Evolutionary conservation across 1,140 invertebrate species (phyloP).

Genomic region (Campoletis sonorensis): DNA sequence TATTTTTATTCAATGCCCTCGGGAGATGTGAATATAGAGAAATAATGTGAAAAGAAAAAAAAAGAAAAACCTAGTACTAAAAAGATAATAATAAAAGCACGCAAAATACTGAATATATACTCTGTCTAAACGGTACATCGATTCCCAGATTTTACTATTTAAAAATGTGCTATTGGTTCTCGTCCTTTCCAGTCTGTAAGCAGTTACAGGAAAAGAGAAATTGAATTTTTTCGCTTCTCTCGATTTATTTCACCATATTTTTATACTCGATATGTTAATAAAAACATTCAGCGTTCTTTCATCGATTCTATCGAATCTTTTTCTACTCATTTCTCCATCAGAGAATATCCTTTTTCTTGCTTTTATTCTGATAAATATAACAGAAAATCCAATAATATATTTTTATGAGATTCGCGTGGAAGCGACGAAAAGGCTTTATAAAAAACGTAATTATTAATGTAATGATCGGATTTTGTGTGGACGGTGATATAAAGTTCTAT

Average conservation of each 20-base stretch:
- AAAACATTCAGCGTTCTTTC: no score
- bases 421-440: no score
- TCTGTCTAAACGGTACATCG: not conserved
- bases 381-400: no score
- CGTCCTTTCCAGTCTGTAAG: not conserved
- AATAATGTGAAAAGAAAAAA: not conserved
- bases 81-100: not conserved
- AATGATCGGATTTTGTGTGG: no score
- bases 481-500: no score
- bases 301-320: no score
- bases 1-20: not conserved
- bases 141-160: not conserved
- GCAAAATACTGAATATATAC: not conserved
- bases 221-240: not conserved
- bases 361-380: no score
- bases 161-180: slow-evolving; percentile 7
- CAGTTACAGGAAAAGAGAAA: not conserved
- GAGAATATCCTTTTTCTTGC: no score
- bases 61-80: not conserved
- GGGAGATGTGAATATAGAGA: not conserved
- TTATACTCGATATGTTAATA: no score
- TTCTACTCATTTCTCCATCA: no score
- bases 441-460: no score
- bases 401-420: no score
- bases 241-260: not conserved